Conservation (phyloP, 2,113 vertebrate genomes). For the Isurus oxyrinchus region DNA sequence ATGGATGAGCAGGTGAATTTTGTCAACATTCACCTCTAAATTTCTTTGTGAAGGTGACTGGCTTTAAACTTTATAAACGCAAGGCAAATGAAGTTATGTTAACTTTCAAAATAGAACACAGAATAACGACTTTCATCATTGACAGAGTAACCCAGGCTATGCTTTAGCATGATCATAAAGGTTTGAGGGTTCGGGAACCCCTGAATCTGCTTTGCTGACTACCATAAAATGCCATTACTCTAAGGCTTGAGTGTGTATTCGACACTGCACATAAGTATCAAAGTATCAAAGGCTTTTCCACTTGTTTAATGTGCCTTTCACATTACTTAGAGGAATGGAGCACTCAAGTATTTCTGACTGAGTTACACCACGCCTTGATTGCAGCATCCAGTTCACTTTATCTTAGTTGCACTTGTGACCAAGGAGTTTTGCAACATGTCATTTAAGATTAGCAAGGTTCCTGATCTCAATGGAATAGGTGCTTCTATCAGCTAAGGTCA, state of each 20-base stretch:
- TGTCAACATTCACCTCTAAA: not conserved
- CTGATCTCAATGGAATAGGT: not conserved
- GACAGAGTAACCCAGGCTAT: conserved; percentile 15
- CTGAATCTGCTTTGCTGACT: not conserved
- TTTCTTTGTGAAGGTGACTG: not conserved
- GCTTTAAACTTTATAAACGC: not conserved
- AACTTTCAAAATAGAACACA: not conserved
- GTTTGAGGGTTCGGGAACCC: not conserved
- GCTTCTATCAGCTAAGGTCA: not conserved
- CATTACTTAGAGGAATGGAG: too few species aligned
- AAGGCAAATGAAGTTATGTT: not conserved
- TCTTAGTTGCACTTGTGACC: too few species aligned
- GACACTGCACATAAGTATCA: not conserved
- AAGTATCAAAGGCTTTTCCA: not conserved
- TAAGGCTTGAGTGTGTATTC: not conserved
- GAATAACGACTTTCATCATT: not conserved
- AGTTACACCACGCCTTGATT: too few species aligned
- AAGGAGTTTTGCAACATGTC: too few species aligned
- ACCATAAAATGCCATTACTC: not conserved
- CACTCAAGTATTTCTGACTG: too few species aligned
- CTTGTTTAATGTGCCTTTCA: not conserved
- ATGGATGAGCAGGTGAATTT: not conserved
- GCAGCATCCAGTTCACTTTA: too few species aligned
- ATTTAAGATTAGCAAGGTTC: not conserved
- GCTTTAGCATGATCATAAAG: not conserved